These are phyloP conservation scores for Dysidea cf. avara DNA, from an alignment of 37 sponge, comb jelly and placozoan genomes.

Conservation along the genomic window DNA sequence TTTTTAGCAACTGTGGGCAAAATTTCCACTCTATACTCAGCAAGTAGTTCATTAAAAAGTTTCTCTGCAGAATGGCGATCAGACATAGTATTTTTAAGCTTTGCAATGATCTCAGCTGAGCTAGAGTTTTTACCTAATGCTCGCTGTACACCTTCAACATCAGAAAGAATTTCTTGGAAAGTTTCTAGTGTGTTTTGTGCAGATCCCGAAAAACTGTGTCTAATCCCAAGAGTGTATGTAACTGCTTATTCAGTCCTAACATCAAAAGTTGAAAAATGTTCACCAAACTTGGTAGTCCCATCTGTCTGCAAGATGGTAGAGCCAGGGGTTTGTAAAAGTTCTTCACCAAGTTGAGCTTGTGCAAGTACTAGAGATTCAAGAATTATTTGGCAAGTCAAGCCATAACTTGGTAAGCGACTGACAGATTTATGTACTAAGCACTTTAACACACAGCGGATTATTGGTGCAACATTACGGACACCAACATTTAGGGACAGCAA, in stretches of 20 bases:
- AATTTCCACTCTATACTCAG: conserved; percentile 17
- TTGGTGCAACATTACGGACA: too few species aligned
- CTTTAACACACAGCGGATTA: too few species aligned
- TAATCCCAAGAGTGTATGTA: conserved; percentile 18
- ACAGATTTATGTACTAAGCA: too few species aligned
- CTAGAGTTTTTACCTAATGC: not conserved
- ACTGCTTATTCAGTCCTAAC: not conserved
- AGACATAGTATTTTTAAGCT: conserved; percentile 58
- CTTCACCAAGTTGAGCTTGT: too few species aligned
- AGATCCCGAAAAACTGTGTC: conserved; percentile 18
- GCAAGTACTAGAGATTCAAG: too few species aligned
- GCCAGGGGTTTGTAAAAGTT: too few species aligned
- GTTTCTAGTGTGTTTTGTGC: conserved; percentile 15
- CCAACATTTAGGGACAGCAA: too few species aligned
- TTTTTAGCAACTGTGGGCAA: conserved; percentile 23
- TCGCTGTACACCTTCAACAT: conserved; percentile 5
- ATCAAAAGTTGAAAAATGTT: not conserved
- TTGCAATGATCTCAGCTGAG: conserved; percentile 8
- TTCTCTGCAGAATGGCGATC: conserved; percentile 47
- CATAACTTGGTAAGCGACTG: too few species aligned
- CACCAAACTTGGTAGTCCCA: conserved; percentile 25
- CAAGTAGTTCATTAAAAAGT: conserved; percentile 23
- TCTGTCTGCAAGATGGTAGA: conserved; percentile 15
- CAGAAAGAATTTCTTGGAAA: conserved; percentile 23
- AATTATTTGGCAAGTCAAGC: too few species aligned